Conservation (phyloP, 30 jellyfish, hydroid and myxozoan species). For the Turritopsis rubra region DNA sequence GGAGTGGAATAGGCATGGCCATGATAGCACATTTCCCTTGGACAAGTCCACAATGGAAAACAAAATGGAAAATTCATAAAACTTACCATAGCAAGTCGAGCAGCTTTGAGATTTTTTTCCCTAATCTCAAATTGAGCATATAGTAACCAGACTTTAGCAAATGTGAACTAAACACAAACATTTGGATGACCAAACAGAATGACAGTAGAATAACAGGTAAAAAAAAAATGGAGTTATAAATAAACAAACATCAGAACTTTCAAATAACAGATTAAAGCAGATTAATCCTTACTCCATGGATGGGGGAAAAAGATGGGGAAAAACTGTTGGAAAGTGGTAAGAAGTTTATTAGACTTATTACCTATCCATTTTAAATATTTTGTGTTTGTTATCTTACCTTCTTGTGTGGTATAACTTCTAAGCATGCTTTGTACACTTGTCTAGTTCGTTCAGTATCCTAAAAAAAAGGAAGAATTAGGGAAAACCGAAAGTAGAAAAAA, state of each 20-base stretch:
- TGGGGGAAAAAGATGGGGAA: too few relatives aligned
- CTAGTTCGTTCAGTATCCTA: slow-evolving; percentile 81
- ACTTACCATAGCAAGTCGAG: slow-evolving; percentile 81
- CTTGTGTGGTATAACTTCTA: slow-evolving; percentile 93
- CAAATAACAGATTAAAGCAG: too few relatives aligned
- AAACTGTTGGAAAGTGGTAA: background rate
- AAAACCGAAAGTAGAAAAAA: background rate
- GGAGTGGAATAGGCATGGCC: too few relatives aligned
- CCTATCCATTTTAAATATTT: background rate
- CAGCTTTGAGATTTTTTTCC: slow-evolving; percentile 60
- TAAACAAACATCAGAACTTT: background rate
- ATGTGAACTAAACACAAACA: slow-evolving; percentile 60
- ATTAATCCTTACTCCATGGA: too few relatives aligned
- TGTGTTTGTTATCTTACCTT: slow-evolving; percentile 37
- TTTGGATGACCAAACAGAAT: background rate
- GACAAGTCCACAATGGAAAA: background rate
- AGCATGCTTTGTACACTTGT: slow-evolving; percentile 87
- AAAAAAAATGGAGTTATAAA: too few relatives aligned
- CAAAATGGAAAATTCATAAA: background rate
- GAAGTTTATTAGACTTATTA: background rate
- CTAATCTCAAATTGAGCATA: slow-evolving; percentile 94
- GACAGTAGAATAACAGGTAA: background rate
- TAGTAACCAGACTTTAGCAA: slow-evolving; percentile 87
- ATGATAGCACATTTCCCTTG: too few relatives aligned
- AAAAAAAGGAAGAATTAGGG: background rate